Base-by-base conservation (phyloP, 2,113 vertebrate genomes). In the Centropus unirufus region DNA sequence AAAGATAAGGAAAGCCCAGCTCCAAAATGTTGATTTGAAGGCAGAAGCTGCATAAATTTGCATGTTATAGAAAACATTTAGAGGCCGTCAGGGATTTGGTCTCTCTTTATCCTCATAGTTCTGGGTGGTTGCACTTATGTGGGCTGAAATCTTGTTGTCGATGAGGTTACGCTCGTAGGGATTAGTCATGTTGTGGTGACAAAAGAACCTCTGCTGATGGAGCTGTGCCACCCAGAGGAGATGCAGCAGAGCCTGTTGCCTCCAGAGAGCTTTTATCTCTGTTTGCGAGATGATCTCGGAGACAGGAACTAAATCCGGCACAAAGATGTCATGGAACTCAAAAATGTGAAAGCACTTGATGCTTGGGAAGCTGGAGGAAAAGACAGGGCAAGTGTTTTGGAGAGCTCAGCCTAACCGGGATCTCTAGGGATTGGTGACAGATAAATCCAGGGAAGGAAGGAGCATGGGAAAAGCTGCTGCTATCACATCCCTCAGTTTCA, bases 161-260 rank as follows among this genome's bases (percentile, higher is more conserved):
- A 64, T 95, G 92, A 95, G 95, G 95, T 95, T 63, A 29, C 95
- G 89, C 96, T 92, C 91, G 83, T 16, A 83, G 87, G 94, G n/a
- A 93, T 97, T 97, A 95, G 95, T 95, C 95, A 95, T 78, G 80
- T 83, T 74, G 13, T 32, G 81, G 96, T 78, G 89, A 95, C 96
- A 97, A 67, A 95, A 73, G 95, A 85, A 44, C 81, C 91, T 95
- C 72, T 87, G 87, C 92, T 64, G 94, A 20, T 59, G 55, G 83
- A 79, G 87, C 80, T 36, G 17, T 96, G 95, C 96, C 95, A 93
- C 95, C 91, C 95, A 68, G 96, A 93, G 95, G 96, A 91, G 82
- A 91, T 32, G 89, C 87, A 89, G 76, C 80, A 42, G 61, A 49
- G 76, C 83, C 78, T 83, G 63, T 83, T 88, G 90, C 76, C 18